Evolutionary conservation across 2,113 vertebrate species (phyloP).

Genomic region (Pseudopodoces humilis): DNA sequence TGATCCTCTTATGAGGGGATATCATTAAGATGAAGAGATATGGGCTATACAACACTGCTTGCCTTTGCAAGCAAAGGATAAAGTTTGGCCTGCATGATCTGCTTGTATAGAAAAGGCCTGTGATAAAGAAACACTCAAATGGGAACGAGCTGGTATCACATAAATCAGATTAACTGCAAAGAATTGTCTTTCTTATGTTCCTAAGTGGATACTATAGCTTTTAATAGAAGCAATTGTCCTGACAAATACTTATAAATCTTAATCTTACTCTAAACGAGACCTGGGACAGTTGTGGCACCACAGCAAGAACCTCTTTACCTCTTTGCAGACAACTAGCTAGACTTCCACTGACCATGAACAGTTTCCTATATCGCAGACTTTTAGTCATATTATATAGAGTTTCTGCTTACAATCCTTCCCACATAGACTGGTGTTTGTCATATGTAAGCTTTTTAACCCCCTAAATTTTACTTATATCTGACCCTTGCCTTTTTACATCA

Average conservation of each 20-base stretch:
- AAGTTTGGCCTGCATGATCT: not conserved
- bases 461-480: not conserved
- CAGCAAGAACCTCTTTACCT: not conserved
- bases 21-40: not conserved
- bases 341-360: not conserved
- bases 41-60: not conserved
- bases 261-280: not conserved
- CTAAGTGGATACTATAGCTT: not conserved
- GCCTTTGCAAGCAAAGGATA: not conserved
- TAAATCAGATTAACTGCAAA: not conserved
- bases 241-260: not conserved
- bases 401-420: not conserved
- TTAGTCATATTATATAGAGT: not conserved
- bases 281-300: not conserved
- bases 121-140: not conserved
- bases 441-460: not conserved
- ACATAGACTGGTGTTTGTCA: not conserved
- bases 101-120: not conserved
- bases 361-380: not conserved
- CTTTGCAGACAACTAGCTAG: not conserved
- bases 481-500: not conserved
- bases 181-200: not conserved
- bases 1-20: not conserved
- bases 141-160: not conserved
- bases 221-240: not conserved